These are phyloP conservation scores for Manduca sexta DNA, from an alignment of 1,140 invertebrate species.

Conservation along the genomic window DNA sequence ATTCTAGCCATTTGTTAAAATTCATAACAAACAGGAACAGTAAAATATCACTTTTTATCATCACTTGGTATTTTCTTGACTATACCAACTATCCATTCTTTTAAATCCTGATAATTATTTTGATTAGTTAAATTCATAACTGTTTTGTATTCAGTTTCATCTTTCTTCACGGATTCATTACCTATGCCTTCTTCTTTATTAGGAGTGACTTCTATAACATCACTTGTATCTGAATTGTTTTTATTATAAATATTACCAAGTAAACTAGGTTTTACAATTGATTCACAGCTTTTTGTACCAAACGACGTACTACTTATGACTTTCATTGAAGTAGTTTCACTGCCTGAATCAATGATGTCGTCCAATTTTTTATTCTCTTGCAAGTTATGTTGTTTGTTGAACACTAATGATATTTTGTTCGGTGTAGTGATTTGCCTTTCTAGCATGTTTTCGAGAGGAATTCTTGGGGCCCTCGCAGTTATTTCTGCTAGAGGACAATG, in stretches of 20 bases:
- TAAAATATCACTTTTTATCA: too few relatives aligned
- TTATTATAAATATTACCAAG: slow-evolving; percentile 5
- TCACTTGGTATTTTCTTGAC: too few relatives aligned
- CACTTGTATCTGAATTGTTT: too few relatives aligned
- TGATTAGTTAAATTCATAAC: too few relatives aligned
- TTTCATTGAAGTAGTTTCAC: neutral
- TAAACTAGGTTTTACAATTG: neutral
- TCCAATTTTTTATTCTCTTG: neutral
- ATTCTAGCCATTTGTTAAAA: too few relatives aligned
- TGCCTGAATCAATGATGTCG: neutral
- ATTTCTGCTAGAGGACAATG: slow-evolving; percentile 7
- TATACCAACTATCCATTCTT: too few relatives aligned
- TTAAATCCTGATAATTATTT: too few relatives aligned
- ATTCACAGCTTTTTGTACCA: neutral
- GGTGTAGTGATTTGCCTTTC: neutral
- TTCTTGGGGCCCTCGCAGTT: neutral
- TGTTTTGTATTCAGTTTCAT: too few relatives aligned
- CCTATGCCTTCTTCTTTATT: too few relatives aligned
- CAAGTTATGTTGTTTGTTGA: slow-evolving; percentile 24
- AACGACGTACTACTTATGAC: neutral
- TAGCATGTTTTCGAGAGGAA: neutral
- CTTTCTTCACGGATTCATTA: too few relatives aligned
- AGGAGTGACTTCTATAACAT: too few relatives aligned
- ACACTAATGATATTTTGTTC: slow-evolving; percentile 18
- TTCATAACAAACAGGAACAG: too few relatives aligned